Conservation (phyloP, 2,797 vertebrate genomes). For the Xiphorhynchus erythropygius region DNA sequence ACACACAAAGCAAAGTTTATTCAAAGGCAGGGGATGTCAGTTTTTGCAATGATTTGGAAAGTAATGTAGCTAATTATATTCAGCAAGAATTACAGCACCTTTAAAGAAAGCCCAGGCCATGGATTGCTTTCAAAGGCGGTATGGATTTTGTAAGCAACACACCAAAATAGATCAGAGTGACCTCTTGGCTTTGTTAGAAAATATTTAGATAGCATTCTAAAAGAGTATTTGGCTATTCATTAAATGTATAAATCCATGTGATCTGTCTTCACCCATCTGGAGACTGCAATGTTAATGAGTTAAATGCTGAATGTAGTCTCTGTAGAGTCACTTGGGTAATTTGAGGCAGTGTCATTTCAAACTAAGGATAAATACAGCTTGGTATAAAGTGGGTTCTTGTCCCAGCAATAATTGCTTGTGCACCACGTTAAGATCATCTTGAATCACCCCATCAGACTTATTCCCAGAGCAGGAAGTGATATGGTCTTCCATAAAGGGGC, state of each 20-base stretch:
- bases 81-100: neutral
- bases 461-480: slow-evolving; percentile 33
- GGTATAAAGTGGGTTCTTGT: slow-evolving; percentile 37
- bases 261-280: slow-evolving; percentile 27
- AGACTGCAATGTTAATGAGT: slow-evolving; percentile 46
- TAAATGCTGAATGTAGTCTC: slow-evolving; percentile 48
- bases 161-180: neutral
- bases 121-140: neutral
- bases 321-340: slow-evolving; percentile 35
- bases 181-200: slow-evolving; percentile 26
- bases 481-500: slow-evolving; percentile 11
- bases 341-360: slow-evolving; percentile 23
- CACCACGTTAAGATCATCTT: neutral
- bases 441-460: slow-evolving; percentile 30
- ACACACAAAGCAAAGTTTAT: neutral
- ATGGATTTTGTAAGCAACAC: neutral
- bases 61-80: neutral
- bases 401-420: slow-evolving; percentile 50
- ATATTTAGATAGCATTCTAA: slow-evolving; percentile 42
- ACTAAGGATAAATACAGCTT: slow-evolving; percentile 54
- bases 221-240: slow-evolving; percentile 38
- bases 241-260: neutral
- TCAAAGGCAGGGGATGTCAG: neutral
- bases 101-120: neutral
- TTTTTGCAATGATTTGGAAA: neutral